Percentiles rank a stretch among this genome's conserved stretches.
phyloP scores from a whole-genome alignment of 2,797 vertebrate genomes.

The Xiphorhynchus erythropygius region DNA sequence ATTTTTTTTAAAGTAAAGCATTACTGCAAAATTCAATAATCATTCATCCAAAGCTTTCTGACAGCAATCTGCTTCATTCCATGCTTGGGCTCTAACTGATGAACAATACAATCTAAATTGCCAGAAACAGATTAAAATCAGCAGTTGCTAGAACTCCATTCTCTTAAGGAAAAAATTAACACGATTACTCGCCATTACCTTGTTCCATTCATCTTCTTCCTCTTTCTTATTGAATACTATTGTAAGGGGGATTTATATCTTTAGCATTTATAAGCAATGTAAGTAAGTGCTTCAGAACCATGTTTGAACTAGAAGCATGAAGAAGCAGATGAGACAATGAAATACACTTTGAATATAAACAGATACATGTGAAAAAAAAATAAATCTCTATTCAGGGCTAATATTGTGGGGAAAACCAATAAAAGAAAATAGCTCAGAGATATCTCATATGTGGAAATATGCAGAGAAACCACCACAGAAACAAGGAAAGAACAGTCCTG shows the following conservation, averaged over 20 bases:
- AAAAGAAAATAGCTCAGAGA: background rate
- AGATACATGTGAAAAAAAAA: background rate
- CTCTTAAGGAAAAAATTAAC: background rate
- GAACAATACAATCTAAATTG: background rate
- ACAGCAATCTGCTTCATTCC: background rate
- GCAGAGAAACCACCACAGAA: background rate
- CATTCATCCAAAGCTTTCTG: background rate
- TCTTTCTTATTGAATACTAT: background rate
- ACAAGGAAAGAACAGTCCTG: background rate
- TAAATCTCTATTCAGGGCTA: background rate
- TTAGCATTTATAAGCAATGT: background rate
- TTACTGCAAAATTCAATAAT: background rate
- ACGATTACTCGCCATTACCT: background rate
- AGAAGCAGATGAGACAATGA: background rate
- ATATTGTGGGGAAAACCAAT: background rate
- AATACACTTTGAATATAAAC: background rate
- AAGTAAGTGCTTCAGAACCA: too few species aligned
- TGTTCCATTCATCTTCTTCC: background rate
- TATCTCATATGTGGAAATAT: background rate
- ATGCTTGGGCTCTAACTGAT: background rate
- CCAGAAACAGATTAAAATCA: background rate
- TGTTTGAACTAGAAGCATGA: background rate
- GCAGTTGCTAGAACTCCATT: background rate
- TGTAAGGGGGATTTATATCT: background rate
- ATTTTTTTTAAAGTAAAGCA: background rate